Evolutionary conservation across 37 sponge, comb jelly and placozoan species (phyloP), one percentile per base, ranked within the genome.

Genomic region (Mnemiopsis leidyi): DNA sequence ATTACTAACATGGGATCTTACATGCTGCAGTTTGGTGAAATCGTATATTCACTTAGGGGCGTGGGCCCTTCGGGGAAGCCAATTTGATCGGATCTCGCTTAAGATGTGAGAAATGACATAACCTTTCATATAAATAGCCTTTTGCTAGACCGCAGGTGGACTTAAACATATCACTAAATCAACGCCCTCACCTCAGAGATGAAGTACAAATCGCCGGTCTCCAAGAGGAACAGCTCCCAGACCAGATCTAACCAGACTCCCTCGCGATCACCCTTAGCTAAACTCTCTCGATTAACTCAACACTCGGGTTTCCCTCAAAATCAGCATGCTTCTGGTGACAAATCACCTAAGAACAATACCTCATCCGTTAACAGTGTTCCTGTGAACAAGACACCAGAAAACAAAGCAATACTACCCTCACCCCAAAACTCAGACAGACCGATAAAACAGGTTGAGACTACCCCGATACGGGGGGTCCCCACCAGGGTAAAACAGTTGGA

Each of bases 161-260:
- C n/a, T n/a, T n/a, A n/a, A n/a, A 21, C 68, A 67, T 21, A 13
- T 67, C 18, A 67, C 68, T 20, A 67, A 67, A 21, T 67, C 68
- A 67, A 67, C 20, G 20, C 68, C 68, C 68, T 13, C 18, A 71
- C 61, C 75, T 85, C 90, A 85, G 90, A 85, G 30, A 16, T 85
- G 48, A 85, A 85, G 90, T 85, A 28, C 90, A 38, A 33, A 21
- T 85, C 90, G 29, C 90, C 90, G 18, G 21, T 85, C 23, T 39
- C 38, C 18, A 40, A 38, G 7, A 85, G 1, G 36, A 34, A 26
- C 9, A 1, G 20, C 32, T 34, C 79, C 7, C 21, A 13, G 5
- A 26, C 32, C 79, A 32, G 32, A 16, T 28, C 24, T 16, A 5
- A 25, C 24, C 24, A 21, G 73, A 21, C 73, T 20, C 73, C 73